These are phyloP conservation scores for Megalops atlanticus DNA, from an alignment of 2,113 vertebrate genomes.

Conservation along the genomic window DNA sequence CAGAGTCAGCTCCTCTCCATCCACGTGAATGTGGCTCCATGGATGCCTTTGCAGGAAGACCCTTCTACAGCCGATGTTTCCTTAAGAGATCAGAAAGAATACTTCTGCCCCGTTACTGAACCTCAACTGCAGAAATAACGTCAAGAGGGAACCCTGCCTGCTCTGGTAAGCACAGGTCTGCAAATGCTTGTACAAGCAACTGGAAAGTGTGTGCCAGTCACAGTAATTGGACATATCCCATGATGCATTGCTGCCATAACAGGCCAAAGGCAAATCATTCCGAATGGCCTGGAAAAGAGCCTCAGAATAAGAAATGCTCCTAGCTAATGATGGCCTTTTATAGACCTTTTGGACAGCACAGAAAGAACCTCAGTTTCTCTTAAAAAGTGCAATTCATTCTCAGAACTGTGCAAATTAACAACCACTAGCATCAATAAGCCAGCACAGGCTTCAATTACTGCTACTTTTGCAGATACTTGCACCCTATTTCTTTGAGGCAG, in stretches of 20 bases:
- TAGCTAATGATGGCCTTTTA: too few species aligned
- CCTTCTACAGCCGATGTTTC: background rate
- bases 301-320: background rate
- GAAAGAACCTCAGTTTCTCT: background rate
- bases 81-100: background rate
- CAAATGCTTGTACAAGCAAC: too few species aligned
- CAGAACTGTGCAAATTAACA: too few species aligned
- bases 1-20: background rate
- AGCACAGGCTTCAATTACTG: constrained; percentile 51
- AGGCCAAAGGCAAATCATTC: background rate
- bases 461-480: constrained; percentile 49
- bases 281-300: background rate
- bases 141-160: constrained; percentile 53
- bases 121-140: constrained; percentile 57
- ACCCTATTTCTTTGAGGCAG: too few species aligned
- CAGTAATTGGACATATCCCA: background rate
- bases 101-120: constrained; percentile 42
- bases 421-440: too few species aligned
- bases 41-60: too few species aligned
- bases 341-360: background rate
- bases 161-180: too few species aligned
- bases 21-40: background rate
- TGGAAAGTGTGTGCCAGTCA: background rate
- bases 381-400: background rate
- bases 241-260: background rate